A percentile compares a stretch with the other conserved stretches of the same genome.
Evolutionary conservation across 2,113 vertebrate genomes (phyloP).

Genomic region (Hyaena hyaena): DNA sequence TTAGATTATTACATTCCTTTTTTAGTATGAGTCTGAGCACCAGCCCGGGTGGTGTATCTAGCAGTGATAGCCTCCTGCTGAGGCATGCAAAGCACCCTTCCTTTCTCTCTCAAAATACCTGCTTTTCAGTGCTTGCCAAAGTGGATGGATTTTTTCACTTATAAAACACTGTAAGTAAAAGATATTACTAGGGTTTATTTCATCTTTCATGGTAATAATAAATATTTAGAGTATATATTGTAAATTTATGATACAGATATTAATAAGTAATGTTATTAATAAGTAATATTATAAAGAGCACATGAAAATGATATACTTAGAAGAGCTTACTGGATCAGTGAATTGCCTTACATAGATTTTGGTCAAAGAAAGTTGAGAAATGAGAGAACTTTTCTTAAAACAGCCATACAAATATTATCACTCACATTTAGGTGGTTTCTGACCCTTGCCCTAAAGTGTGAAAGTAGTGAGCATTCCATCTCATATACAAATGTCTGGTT

Average conservation of each 20-base stretch:
- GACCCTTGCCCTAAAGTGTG: not conserved
- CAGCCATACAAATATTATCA: not conserved
- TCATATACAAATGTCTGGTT: not conserved
- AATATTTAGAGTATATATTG: not conserved
- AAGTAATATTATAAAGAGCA: not conserved
- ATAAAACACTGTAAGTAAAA: not conserved
- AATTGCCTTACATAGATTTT: not conserved
- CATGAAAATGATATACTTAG: not conserved
- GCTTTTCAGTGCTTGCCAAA: not conserved
- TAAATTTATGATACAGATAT: not conserved
- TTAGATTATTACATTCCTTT: not conserved
- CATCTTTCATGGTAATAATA: not conserved
- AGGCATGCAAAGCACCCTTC: not conserved
- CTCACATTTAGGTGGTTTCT: not conserved
- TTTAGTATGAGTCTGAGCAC: not conserved
- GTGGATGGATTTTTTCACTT: not conserved
- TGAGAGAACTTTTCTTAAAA: conserved; percentile 3
- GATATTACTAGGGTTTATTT: not conserved
- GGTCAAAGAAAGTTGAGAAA: not conserved
- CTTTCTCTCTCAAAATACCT: not conserved
- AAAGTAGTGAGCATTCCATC: not conserved
- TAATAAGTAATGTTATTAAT: not conserved
- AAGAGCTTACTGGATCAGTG: not conserved
- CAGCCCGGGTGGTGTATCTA: not conserved
- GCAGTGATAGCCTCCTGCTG: not conserved